Percentiles rank a stretch among this genome's conserved stretches.
phyloP scores from a whole-genome alignment of 92 coral and sea anemone species.

The Parazoanthus swiftii region DNA sequence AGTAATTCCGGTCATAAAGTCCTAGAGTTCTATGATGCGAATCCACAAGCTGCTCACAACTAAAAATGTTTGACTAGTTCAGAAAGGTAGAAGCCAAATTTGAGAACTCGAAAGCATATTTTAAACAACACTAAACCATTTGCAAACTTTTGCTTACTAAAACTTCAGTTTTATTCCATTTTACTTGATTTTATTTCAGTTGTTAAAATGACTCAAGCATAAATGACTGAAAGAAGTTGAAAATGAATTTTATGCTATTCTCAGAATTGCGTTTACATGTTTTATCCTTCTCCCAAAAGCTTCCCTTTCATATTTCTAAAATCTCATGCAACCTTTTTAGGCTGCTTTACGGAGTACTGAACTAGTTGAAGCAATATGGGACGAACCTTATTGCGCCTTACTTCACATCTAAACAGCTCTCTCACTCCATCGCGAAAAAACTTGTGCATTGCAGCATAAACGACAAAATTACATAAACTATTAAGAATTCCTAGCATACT shows the following conservation, averaged over 20 bases:
- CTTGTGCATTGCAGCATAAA: conserved; percentile 37
- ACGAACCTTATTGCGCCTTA: neutral
- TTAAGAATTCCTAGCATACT: conserved; percentile 35
- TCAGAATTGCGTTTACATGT: no score
- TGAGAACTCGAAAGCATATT: neutral
- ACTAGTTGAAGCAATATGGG: neutral
- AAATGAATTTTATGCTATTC: neutral
- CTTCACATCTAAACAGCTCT: neutral
- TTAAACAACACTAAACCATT: neutral
- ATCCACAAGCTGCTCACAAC: no score
- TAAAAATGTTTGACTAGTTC: no score
- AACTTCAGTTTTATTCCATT: no score
- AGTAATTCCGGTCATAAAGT: neutral
- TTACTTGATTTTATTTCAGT: no score
- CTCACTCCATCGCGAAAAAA: conserved; percentile 36
- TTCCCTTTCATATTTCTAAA: no score
- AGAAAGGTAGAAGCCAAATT: neutral
- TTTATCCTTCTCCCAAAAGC: no score
- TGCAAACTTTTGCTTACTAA: neutral
- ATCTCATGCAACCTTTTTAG: neutral
- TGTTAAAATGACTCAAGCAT: neutral
- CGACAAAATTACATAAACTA: conserved; percentile 36
- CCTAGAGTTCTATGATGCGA: neutral
- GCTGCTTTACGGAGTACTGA: neutral
- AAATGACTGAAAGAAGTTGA: neutral